Percentiles rank a stretch among this genome's conserved stretches.
Evolutionary conservation across 2,113 vertebrate species (phyloP).

Genomic region (Xenopus borealis): DNA sequence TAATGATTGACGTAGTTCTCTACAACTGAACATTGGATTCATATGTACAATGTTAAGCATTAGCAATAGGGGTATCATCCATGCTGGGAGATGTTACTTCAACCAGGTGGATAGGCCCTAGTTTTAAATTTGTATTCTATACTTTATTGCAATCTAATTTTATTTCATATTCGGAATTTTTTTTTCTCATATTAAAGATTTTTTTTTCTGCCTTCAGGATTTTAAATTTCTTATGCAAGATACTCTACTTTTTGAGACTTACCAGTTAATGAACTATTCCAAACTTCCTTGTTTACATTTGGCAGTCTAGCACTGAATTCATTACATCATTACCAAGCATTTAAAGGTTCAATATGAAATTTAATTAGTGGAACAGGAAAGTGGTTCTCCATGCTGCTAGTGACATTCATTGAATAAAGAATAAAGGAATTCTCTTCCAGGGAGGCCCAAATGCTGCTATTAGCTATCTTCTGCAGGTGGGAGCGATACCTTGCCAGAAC

Average conservation of each 20-base stretch:
- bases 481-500: slow-evolving; percentile 54
- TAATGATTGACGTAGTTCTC: too few species aligned
- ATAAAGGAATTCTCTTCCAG: neutral
- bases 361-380: slow-evolving; percentile 16
- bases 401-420: slow-evolving; percentile 3
- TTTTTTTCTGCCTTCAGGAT: neutral
- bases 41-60: too few species aligned
- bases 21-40: too few species aligned
- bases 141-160: too few species aligned
- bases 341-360: slow-evolving; percentile 15
- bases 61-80: too few species aligned
- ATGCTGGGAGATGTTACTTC: too few species aligned
- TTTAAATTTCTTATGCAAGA: neutral
- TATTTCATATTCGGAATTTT: too few species aligned
- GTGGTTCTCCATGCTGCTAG: neutral
- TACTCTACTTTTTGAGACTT: too few species aligned
- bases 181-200: neutral
- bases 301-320: neutral
- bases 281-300: neutral
- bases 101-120: too few species aligned
- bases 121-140: too few species aligned
- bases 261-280: too few species aligned
- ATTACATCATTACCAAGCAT: slow-evolving; percentile 3
- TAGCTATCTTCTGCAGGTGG: slow-evolving; percentile 9
- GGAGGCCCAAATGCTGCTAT: neutral